These are phyloP conservation scores for Gastrophryne carolinensis DNA, from an alignment of 2,797 vertebrate genomes.

Conservation along the genomic window DNA sequence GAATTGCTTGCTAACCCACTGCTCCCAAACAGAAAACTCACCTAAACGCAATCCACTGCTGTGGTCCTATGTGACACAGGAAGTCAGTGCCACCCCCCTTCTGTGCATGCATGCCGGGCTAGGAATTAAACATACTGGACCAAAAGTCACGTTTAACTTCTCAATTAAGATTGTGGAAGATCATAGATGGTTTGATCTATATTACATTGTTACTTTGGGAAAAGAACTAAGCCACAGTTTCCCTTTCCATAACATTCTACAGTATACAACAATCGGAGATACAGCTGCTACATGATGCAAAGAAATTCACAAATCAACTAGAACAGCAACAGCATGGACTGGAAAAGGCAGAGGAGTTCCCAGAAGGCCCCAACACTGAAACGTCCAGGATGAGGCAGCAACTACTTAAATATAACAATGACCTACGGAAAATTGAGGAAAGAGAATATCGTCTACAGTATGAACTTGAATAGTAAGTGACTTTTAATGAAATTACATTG, in stretches of 20 bases:
- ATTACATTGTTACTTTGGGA: too few species aligned
- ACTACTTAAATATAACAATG: conserved; percentile 80
- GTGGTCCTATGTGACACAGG: too few species aligned
- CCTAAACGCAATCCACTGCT: too few species aligned
- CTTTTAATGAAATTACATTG: neutral
- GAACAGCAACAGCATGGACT: conserved; percentile 69
- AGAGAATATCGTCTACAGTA: conserved; percentile 73
- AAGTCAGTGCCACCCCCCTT: too few species aligned
- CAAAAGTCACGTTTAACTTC: too few species aligned
- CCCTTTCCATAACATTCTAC: conserved; percentile 30
- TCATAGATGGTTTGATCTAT: too few species aligned
- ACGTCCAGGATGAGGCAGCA: conserved; percentile 78
- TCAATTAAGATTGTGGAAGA: too few species aligned
- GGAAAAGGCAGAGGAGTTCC: conserved; percentile 74
- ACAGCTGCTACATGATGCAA: conserved; percentile 77
- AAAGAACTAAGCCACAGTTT: too few species aligned
- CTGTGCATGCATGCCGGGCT: too few species aligned
- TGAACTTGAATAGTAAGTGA: conserved; percentile 79
- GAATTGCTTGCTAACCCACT: too few species aligned
- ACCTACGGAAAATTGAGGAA: conserved; percentile 76
- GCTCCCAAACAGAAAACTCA: too few species aligned
- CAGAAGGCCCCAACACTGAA: conserved; percentile 75
- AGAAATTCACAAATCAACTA: conserved; percentile 69
- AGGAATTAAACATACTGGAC: too few species aligned
- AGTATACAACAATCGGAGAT: conserved; percentile 84